Evolutionary conservation across 2,797 vertebrate species (phyloP), one percentile per base, ranked within the genome.

Genomic region (Cebuella pygmaea): DNA sequence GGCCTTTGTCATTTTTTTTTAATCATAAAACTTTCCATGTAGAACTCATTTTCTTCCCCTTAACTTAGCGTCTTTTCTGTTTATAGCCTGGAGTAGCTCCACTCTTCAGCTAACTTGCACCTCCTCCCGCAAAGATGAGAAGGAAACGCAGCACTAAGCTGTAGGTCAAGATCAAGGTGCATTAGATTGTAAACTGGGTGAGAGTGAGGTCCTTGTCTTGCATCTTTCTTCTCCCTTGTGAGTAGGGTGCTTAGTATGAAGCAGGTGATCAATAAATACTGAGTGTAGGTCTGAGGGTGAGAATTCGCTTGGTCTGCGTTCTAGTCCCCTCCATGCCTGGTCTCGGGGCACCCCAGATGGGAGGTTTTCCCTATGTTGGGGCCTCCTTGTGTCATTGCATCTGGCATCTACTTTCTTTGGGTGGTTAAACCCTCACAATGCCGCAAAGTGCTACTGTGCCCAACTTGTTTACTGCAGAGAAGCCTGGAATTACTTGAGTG

Each of bases 61-160:
- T 82, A 93, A 92, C 30, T 67, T 90, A 82, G 91, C 55, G 22
- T 74, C 78, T 88, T 86, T 46, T 93, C 88, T 93, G 48, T 92
- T 96, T 81, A 76, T 22, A 81, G 87, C 48, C 74, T 70, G 95
- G 72, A 39, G 64, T 64, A 39, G 72, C 75, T 92, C 74, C 88
- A 79, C 52, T 85, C 93, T 93, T 95, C 61, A 74, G 52, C 44
- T 84, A 39, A 10, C 33, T 81, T 90, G 78, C 5, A 70, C 15
- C 15, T 30, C 41, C 36, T 41, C 33, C 33, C 4, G 4, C 64
- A 92, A 50, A 74, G 85, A 87, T 59, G 52, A 96, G 90, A 55
- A 95, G 41, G 79, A 83, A 78, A 57, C 26, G 19, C 81, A 95
- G 72, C 76, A 81, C n/a, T 72, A 72, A 61, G 39, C 86, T 88